These are phyloP conservation scores for Apamea sordens DNA, from an alignment of 2,888 invertebrate species.

Conservation along the genomic window DNA sequence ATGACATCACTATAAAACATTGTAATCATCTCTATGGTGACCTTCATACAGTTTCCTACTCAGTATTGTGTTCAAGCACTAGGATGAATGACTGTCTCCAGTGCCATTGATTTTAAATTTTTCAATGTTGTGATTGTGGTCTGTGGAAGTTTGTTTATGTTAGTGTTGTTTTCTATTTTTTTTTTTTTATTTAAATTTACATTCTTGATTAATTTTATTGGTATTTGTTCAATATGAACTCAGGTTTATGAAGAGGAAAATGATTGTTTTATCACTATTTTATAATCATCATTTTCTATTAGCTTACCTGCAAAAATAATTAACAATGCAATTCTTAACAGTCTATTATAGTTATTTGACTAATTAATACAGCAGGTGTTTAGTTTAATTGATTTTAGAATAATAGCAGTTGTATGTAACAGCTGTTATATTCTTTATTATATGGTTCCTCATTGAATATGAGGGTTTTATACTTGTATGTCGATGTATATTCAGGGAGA, in stretches of 20 bases:
- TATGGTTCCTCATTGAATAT: not conserved
- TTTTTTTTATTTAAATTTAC: not conserved
- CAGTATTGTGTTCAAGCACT: conserved; percentile 68
- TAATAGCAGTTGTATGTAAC: not conserved
- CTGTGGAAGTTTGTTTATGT: conserved; percentile 12
- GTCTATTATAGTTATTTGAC: not conserved
- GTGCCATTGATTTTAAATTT: conserved; percentile 36
- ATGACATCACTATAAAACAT: conserved; percentile 81
- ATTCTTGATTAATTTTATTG: not conserved
- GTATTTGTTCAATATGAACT: not conserved
- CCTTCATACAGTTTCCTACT: conserved; percentile 71
- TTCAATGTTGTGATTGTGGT: conserved; percentile 10
- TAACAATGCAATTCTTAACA: not conserved
- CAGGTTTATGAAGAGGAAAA: not conserved
- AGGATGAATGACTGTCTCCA: conserved; percentile 65
- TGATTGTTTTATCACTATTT: not conserved
- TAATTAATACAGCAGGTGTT: not conserved
- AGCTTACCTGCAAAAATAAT: not conserved
- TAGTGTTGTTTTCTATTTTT: conserved; percentile 2
- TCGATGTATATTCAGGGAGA: not conserved
- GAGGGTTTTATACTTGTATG: not conserved
- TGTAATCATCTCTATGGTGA: conserved; percentile 70
- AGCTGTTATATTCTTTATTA: not conserved
- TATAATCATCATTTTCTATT: not conserved
- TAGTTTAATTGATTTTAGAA: not conserved